A percentile compares a stretch with the other conserved stretches of the same genome.
Evolutionary conservation across 2,888 invertebrate genomes (phyloP).

Genomic region (Phania funesta): DNA sequence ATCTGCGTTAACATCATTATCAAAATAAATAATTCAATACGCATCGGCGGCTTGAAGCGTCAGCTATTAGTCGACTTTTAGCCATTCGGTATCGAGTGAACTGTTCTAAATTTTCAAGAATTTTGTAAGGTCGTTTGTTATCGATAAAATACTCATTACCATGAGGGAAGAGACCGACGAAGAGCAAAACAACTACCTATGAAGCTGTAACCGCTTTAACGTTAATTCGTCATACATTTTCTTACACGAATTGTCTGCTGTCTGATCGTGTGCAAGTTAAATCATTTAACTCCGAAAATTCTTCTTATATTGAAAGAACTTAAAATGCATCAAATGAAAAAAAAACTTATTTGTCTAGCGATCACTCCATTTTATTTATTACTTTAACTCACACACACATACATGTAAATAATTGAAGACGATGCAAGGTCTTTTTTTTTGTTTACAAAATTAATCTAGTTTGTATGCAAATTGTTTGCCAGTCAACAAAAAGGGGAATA

Average conservation of each 20-base stretch:
- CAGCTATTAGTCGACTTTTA: too few species aligned
- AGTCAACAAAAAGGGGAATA: slow-evolving; percentile 17
- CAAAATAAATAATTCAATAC: too few species aligned
- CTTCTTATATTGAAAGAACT: not conserved
- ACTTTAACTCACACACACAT: not conserved
- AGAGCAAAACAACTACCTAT: too few species aligned
- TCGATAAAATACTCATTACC: too few species aligned
- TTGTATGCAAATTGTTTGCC: slow-evolving; percentile 57
- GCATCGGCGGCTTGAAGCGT: too few species aligned
- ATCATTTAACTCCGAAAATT: not conserved
- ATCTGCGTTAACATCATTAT: too few species aligned
- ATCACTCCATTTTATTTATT: slow-evolving; percentile 19
- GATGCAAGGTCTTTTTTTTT: not conserved
- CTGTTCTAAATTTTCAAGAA: too few species aligned
- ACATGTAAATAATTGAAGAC: not conserved
- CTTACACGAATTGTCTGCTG: not conserved
- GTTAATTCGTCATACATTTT: too few species aligned
- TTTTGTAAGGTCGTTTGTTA: too few species aligned
- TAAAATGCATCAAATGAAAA: not conserved
- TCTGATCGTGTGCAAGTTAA: not conserved
- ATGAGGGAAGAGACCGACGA: too few species aligned
- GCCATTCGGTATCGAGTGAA: too few species aligned
- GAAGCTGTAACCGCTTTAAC: too few species aligned
- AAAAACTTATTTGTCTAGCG: not conserved
- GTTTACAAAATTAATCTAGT: slow-evolving; percentile 50